Base-by-base conservation (phyloP, 1,140 invertebrate genomes). In the Bombus fervidus region DNA sequence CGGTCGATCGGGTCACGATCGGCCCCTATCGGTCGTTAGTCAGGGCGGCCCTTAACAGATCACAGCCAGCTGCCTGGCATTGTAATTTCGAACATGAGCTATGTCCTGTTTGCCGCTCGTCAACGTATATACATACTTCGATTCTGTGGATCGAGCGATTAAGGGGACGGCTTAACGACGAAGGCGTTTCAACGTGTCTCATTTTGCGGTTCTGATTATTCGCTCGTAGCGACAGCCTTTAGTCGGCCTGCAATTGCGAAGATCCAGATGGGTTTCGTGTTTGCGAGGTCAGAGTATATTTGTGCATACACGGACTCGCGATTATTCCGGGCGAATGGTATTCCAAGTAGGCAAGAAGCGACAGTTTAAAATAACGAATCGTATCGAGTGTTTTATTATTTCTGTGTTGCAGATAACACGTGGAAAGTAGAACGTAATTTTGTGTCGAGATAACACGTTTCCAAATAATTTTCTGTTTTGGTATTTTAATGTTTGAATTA, bases 11-110 rank as follows among this genome's bases (percentile, higher is more conserved):
- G 68, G 9, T n/a, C 39, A n/a, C 28, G 39, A 41, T 73, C 47
- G 62, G 53, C n/a, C 41, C 3, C 41, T 39, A 57, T 62, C 43
- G 62, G 71, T 37, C 72, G 31, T 85, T 86, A 81, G 79, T 86
- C 84, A 82, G 73, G 79, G 39, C 79, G 57, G 57, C 18, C 66
- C 87, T 72, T 72, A n/a, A 73, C 71, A n/a, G 77, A 71, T 87
- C 78, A 78, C 74, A 22, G 34, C 59, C 79, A 68, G 31, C 47
- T 62, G 77, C 62, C 80, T 69, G 53, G 66, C 43, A 68, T 64
- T 77, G 86, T 87, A 87, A 87, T 87, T 87, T 84, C 53, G 75
- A 43, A 59, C 82, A 72, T 77, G 74, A 87, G 41, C 66, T 78
- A 66, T 31, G 82, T 37, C 39, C 34, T 85, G 76, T 87, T 87